Conservation (phyloP, 1,140 invertebrate genomes). For the Planococcus citri region DNA sequence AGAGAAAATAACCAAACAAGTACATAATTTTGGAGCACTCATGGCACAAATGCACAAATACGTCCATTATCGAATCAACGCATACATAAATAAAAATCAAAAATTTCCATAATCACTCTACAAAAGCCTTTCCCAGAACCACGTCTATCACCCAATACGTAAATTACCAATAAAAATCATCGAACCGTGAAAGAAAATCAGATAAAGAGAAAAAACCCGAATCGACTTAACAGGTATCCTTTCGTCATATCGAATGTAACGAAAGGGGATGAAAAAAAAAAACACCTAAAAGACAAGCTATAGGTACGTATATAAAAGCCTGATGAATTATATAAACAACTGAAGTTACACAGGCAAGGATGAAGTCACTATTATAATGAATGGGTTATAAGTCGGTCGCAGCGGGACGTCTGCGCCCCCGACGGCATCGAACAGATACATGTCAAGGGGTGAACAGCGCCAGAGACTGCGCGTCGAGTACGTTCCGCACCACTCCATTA, state of each 20-base stretch:
- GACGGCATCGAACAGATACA: not conserved
- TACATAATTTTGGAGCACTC: too few species aligned
- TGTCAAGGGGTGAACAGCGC: not conserved
- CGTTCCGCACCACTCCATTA: not conserved
- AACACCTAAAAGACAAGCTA: not conserved
- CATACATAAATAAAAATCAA: too few species aligned
- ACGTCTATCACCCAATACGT: too few species aligned
- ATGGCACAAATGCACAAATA: too few species aligned
- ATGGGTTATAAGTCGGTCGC: constrained; percentile 5
- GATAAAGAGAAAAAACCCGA: not conserved
- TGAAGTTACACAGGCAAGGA: not conserved
- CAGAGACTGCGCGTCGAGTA: not conserved
- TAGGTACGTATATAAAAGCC: not conserved
- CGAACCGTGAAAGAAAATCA: not conserved
- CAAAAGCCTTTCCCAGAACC: too few species aligned
- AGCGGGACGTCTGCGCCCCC: constrained; percentile 3
- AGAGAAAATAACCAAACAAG: too few species aligned
- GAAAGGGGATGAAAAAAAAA: not conserved
- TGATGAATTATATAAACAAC: constrained; percentile 3
- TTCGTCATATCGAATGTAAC: not conserved
- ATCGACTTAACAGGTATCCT: not conserved
- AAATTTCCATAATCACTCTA: too few species aligned
- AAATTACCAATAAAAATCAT: not conserved
- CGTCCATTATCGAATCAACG: too few species aligned
- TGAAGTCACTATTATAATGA: not conserved